phyloP scores from a whole-genome alignment of 35 echinoderm and acorn worm genomes.

The Apostichopus parvimensis region DNA sequence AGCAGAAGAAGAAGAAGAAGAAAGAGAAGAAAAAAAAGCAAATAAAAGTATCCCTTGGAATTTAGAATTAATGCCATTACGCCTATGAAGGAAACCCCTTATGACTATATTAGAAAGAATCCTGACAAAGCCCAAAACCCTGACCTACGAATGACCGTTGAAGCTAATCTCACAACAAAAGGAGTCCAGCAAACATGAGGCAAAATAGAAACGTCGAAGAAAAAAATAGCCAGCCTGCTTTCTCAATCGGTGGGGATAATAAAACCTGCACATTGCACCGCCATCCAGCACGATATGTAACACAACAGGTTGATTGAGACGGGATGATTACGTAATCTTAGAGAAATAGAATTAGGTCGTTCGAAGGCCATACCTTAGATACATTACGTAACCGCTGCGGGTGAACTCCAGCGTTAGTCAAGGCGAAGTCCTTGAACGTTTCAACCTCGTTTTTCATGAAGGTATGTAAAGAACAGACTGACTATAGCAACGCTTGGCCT shows the following conservation, averaged over 20 bases:
- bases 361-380: neutral
- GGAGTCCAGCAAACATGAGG: neutral
- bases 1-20: no score
- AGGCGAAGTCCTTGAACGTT: conserved; percentile 28
- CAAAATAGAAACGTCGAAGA: neutral
- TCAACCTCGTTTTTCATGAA: neutral
- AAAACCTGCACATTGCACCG: neutral
- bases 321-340: no score
- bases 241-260: neutral
- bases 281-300: neutral
- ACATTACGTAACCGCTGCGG: conserved; percentile 23
- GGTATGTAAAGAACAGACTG: neutral
- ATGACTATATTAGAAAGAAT: neutral
- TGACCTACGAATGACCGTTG: conserved; percentile 18
- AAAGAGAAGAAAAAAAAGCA: no score
- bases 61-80: no score
- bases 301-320: conserved; percentile 26
- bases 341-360: conserved; percentile 9
- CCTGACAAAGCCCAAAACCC: neutral
- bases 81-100: neutral
- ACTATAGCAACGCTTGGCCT: neutral
- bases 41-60: no score
- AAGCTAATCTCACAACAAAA: neutral
- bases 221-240: neutral
- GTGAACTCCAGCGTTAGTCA: conserved; percentile 21